Evolutionary conservation across 2,888 invertebrate genomes (phyloP), one percentile per base, ranked within the genome.

Genomic region (Hydrotaea cyrtoneurina): DNA sequence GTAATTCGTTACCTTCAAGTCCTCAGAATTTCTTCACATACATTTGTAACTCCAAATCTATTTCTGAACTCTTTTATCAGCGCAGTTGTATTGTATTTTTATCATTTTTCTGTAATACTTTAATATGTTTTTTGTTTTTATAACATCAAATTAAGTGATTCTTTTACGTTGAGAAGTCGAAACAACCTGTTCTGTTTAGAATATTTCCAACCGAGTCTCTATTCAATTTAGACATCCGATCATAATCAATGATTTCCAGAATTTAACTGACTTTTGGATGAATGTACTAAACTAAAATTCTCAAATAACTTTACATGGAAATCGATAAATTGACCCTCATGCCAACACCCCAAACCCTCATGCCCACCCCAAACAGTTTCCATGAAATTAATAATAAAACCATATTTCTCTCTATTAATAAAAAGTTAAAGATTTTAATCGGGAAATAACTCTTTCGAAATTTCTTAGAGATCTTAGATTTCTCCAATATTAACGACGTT

Each of bases 371-470:
- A 1, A 23, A 13, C 46, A 19, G 77, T 69, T 85, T 82, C 79
- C 69, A 11, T 80, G 84, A 76, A 85, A 85, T 81, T 43, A 76
- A 84, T 80, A 80, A 66, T 72, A 57, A 73, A 59, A 72, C 23
- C 13, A 31, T 76, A 81, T 81, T 81, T 78, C 64, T 73, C 59
- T 31, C 2, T 66, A 78, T 82, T 82, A 77, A 85, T 80, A 79
- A 85, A 80, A 82, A 21, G 31, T 62, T 23, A 46, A 21, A 80
- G 85, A 82, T 82, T 74, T 55, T 8, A 74, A 82, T 85, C 85
- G 43, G 43, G 50, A 57, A 79, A 78, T 82, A 80, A 82, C 73
- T 77, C 79, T 76, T 78, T 80, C 21, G 17, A n/a, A 31, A 69
- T 71, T 81, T 55, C 57, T 82, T n/a, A 11, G 71, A 72, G 78